Evolutionary conservation across 2,797 vertebrate genomes (phyloP), one percentile per base, ranked within the genome.

Genomic region (Manis pentadactyla): DNA sequence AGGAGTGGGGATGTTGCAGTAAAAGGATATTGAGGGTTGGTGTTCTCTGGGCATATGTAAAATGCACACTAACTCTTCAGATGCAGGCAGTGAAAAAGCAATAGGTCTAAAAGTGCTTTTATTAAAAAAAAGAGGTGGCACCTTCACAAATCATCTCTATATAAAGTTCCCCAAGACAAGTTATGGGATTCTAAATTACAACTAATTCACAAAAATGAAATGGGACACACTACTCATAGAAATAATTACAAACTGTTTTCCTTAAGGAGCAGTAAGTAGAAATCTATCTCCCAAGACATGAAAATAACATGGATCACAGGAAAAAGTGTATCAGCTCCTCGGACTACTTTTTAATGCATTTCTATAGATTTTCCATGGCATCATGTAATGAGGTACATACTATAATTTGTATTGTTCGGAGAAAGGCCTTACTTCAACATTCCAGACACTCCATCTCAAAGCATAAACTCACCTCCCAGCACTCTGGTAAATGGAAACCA

Each of bases 171-270:
- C 64, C 31, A 78, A 69, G 64, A 77, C 23, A 92, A 79, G 64
- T 71, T 66, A 83, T 0, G 82, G 63, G 69, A 64, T 74, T 74
- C 69, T 84, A 77, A 71, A 84, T 51, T 39, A 81, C 21, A 89
- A 63, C 78, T 49, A 79, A 94, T 71, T 90, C 21, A 77, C 71
- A 83, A 93, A 93, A 97, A 96, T 31, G 4, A 89, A 75, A 79
- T 10, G 11, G 71, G 81, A 57, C 14, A 2, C 11, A 77, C 13
- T 64, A 79, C 49, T 77, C 78, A 34, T 0, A 88, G 55, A 93
- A 82, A 55, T 63, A 46, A 95, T 82, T 34, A 78, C 14, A 69
- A 17, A 17, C 23, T 34, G 27, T 68, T 90, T 95, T 79, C 81
- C 93, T 39, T 42, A 77, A 86, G n/a, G 69, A 18, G 19, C 10